Percentiles rank a stretch among this genome's conserved stretches.
Conservation (phyloP, 2,797 vertebrate genomes). For the Leuciscus waleckii region DNA sequence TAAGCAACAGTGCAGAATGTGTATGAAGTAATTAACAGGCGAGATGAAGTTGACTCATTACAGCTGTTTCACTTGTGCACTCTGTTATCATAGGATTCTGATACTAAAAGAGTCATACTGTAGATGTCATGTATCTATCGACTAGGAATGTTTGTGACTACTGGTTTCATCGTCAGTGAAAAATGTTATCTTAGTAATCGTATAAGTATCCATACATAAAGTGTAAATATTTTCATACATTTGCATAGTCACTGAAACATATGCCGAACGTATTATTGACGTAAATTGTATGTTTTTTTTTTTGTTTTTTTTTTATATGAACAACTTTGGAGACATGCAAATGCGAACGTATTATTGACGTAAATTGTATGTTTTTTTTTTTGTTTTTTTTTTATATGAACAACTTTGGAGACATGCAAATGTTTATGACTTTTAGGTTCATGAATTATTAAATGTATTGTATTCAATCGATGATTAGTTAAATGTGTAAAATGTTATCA, state of each 20-base stretch:
- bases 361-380: not conserved
- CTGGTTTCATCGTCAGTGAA: not conserved
- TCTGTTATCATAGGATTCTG: not conserved
- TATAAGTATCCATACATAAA: not conserved
- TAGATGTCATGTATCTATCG: not conserved
- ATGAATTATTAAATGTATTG: not conserved
- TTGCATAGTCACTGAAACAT: not conserved
- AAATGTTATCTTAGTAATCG: too few species aligned
- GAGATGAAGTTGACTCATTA: constrained; percentile 22
- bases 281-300: not conserved
- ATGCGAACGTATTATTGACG: not conserved
- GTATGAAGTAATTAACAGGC: constrained; percentile 36
- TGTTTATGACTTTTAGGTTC: not conserved
- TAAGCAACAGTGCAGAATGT: constrained; percentile 36
- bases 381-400: too few species aligned
- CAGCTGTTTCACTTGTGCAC: not conserved
- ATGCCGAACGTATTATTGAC: not conserved
- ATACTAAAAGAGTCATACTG: not conserved
- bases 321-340: not conserved
- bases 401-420: not conserved
- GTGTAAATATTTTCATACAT: not conserved
- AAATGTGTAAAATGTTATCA: not conserved
- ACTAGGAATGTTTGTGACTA: not conserved
- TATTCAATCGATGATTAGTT: not conserved
- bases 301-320: too few species aligned